A percentile compares a stretch with the other conserved stretches of the same genome.
Conservation (phyloP, 2,797 vertebrate genomes). For the Myripristis jacobus region DNA sequence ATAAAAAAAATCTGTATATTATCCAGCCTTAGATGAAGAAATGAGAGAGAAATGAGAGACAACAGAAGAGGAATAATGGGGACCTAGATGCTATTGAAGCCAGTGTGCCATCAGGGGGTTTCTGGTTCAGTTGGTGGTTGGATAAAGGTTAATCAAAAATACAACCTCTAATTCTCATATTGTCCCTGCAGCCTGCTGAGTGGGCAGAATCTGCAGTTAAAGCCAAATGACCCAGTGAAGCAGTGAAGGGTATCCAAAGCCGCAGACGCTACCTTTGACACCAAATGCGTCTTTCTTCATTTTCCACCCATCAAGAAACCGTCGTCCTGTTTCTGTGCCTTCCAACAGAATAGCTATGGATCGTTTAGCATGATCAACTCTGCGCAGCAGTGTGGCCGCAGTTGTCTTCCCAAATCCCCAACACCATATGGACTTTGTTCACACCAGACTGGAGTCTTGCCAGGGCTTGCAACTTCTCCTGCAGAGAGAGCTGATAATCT, state of each 20-base stretch:
- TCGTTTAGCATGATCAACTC: slow-evolving; percentile 5
- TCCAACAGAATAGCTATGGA: slow-evolving; percentile 1
- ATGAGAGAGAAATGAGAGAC: too few relatives aligned
- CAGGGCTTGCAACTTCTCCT: slow-evolving; percentile 4
- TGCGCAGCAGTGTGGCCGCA: slow-evolving; percentile 15
- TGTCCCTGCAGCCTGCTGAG: too few relatives aligned
- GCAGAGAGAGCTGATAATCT: slow-evolving; percentile 18
- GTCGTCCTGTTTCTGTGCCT: neutral
- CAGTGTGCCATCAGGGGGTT: neutral
- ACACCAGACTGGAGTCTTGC: slow-evolving; percentile 23
- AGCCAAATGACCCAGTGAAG: too few relatives aligned
- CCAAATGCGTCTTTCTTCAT: neutral
- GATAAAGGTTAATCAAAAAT: neutral
- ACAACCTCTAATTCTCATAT: too few relatives aligned
- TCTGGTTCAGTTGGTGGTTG: neutral
- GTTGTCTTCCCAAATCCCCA: slow-evolving; percentile 16
- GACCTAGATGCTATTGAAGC: neutral
- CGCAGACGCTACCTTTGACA: neutral
- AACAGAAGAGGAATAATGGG: too few relatives aligned
- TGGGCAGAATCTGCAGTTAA: too few relatives aligned
- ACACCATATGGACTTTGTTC: slow-evolving; percentile 22
- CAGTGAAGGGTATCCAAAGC: too few relatives aligned
- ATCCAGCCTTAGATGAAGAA: too few relatives aligned
- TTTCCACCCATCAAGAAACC: neutral
- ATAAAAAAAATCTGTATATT: too few relatives aligned